Evolutionary conservation across 2,888 invertebrate genomes (phyloP).

Genomic region (Chloromyia formosa): DNA sequence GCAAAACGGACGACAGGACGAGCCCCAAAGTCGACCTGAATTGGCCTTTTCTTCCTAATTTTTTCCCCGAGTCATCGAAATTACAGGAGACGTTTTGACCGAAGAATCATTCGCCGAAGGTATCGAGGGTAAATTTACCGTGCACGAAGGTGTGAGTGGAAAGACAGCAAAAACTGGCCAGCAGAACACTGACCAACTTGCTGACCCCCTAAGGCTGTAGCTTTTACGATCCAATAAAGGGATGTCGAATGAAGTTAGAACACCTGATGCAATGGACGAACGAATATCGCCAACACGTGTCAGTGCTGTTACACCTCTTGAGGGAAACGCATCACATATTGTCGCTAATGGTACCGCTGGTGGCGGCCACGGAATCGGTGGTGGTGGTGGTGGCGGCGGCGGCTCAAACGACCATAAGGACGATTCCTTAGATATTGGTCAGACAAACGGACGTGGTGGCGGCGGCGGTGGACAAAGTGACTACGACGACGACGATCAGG

Average conservation of each 20-base stretch:
- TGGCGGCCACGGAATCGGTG: constrained; percentile 39
- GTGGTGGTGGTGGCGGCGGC: constrained; percentile 35
- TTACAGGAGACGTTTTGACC: not conserved
- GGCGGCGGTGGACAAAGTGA: constrained; percentile 36
- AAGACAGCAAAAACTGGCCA: constrained; percentile 16
- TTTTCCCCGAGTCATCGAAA: constrained; percentile 24
- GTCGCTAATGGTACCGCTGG: constrained; percentile 31
- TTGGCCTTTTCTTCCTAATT: not conserved
- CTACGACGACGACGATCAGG: constrained; percentile 45
- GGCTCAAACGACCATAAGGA: constrained; percentile 31
- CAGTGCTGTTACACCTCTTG: constrained; percentile 52
- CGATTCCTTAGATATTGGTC: constrained; percentile 39
- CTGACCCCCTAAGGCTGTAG: constrained; percentile 22
- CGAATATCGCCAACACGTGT: constrained; percentile 50
- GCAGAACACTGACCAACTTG: constrained; percentile 29
- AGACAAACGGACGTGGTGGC: constrained; percentile 39
- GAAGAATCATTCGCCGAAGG: not conserved
- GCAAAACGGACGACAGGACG: not conserved
- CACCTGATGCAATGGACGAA: constrained; percentile 52
- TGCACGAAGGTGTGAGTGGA: not conserved
- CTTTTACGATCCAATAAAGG: constrained; percentile 20
- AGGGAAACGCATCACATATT: constrained; percentile 49
- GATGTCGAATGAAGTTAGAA: constrained; percentile 49
- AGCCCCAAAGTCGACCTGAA: constrained; percentile 17
- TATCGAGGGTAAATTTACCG: too few species aligned